Base-by-base conservation (phyloP, 2,113 vertebrate species). In the Eira barbara region DNA sequence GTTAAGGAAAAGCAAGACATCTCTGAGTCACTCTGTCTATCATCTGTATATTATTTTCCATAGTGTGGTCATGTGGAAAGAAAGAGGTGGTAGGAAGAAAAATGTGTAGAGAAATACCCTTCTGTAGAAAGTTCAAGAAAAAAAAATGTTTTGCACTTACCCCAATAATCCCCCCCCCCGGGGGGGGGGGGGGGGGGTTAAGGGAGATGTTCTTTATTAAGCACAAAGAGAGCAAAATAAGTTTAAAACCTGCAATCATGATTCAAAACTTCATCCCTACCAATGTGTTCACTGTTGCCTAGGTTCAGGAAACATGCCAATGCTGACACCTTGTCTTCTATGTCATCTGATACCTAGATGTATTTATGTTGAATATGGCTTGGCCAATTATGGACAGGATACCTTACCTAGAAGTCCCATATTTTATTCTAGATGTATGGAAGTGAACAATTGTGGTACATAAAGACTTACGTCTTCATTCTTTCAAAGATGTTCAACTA, bases 381-480 rank as follows among this genome's bases (percentile, higher is more conserved):
- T 86, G 49, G 14, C 27, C 49, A 69, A 6, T 69, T 76, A 49
- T 31, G 4, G 39, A 34, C 47, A 63, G 3, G 1, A 0, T 45
- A 63, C 31, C 31, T 96, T 73, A 79, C 23, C 18, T 27, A 88
- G 34, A 95, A 92, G 69, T n/a, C 9, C 20, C 13, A n/a, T 8
- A 15, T 73, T 91, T 47, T 74, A 47, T 73, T 20, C 15, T 83
- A 13, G 3, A n/a, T 29, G 6, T 17, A 52, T 9, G 18, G 36
- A 95, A 92, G 36, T 5, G 63, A 76, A 84, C 13, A 85, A 45
- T 29, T 78, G 13, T 2, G 90, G 34, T 15, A 71, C 7, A 55
- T 89, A 76, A 86, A 95, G 8, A 65, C 15, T 57, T 83, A 93
- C 20, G 89, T 97, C 25, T 88, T 93, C 14, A 86, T 29, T 86